These are phyloP conservation scores for Erethizon dorsatum DNA, from an alignment of 2,797 vertebrate genomes.

Conservation along the genomic window DNA sequence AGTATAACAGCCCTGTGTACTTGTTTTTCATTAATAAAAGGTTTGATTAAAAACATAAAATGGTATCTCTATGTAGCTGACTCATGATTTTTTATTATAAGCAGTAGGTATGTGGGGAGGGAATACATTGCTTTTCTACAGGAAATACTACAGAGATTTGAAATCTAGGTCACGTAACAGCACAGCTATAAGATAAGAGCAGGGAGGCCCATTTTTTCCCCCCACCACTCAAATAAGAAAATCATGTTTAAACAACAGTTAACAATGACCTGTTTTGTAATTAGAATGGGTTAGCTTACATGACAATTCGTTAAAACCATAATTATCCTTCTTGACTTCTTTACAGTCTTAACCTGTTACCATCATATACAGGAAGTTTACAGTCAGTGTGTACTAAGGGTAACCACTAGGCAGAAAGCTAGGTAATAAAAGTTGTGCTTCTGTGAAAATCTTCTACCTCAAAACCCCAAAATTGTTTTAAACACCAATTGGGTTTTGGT, in stretches of 20 bases:
- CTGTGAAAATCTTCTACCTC: slow-evolving; percentile 60
- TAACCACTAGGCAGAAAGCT: slow-evolving; percentile 65
- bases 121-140: slow-evolving; percentile 85
- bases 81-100: slow-evolving; percentile 87
- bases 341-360: background rate
- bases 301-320: slow-evolving; percentile 29
- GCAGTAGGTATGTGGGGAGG: slow-evolving; percentile 83
- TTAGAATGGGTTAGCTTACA: slow-evolving; percentile 49
- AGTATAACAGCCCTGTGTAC: slow-evolving; percentile 75
- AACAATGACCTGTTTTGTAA: slow-evolving; percentile 56
- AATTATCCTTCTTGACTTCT: slow-evolving; percentile 43
- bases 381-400: background rate
- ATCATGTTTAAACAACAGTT: slow-evolving; percentile 69
- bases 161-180: slow-evolving; percentile 89
- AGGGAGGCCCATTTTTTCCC: slow-evolving; percentile 57
- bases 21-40: slow-evolving; percentile 87
- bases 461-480: slow-evolving; percentile 63
- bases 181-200: slow-evolving; percentile 63
- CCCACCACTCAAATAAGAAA: slow-evolving; percentile 62
- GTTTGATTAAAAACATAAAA: slow-evolving; percentile 84
- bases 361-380: slow-evolving; percentile 22
- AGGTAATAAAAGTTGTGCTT: slow-evolving; percentile 60
- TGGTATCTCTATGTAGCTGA: slow-evolving; percentile 84
- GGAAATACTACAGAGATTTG: slow-evolving; percentile 87
- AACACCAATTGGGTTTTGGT: slow-evolving; percentile 61